Conservation (phyloP, 2,888 invertebrate genomes). For the Cryptus viduatorius region DNA sequence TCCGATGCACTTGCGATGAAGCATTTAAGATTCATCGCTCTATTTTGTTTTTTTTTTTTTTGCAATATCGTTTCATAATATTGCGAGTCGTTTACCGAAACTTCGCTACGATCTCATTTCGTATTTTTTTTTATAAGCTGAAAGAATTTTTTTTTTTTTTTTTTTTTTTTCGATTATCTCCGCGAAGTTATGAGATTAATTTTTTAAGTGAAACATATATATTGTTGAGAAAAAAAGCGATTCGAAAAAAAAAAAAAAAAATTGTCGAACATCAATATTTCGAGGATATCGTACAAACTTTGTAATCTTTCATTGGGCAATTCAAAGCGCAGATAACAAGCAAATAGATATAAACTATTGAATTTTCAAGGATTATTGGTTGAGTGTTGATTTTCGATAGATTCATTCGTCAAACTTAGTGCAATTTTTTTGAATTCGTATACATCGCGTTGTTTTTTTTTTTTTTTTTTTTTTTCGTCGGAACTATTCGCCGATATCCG, state of each 20-base stretch:
- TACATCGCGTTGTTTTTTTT: neutral
- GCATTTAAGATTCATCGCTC: neutral
- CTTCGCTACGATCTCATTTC: no score
- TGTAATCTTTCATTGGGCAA: neutral
- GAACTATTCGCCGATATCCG: neutral
- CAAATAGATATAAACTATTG: neutral
- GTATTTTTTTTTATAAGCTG: no score
- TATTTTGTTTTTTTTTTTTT: neutral
- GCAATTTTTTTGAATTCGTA: constrained; percentile 3
- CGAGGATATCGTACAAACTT: neutral
- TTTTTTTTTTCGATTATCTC: no score
- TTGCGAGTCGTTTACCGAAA: no score
- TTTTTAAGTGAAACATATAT: no score
- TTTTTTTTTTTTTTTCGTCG: no score
- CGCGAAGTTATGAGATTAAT: no score
- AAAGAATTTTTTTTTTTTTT: no score
- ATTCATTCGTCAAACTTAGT: neutral
- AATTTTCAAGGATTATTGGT: neutral
- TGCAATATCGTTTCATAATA: no score
- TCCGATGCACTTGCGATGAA: neutral
- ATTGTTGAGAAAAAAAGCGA: no score
- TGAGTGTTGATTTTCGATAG: neutral
- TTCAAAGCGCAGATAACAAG: neutral
- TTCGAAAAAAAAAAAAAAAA: neutral
- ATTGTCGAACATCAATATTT: neutral